Conservation (phyloP, 2,797 vertebrate genomes). For the Enteromius fasciolatus region DNA sequence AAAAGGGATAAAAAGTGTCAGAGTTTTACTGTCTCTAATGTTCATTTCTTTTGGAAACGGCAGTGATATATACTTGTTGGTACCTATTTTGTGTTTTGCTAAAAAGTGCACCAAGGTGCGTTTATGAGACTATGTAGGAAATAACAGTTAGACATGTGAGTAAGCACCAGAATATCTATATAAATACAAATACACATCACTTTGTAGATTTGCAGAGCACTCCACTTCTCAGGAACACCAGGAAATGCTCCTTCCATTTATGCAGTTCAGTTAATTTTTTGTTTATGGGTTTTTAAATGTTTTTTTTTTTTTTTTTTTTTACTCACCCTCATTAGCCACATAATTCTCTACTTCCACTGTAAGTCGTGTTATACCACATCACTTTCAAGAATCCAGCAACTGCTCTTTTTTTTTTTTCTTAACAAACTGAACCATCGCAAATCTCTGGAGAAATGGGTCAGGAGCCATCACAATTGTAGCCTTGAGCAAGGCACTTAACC, state of each 20-base stretch:
- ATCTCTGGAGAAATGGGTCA: background rate
- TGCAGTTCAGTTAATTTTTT: background rate
- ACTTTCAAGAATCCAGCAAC: background rate
- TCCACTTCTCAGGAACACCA: background rate
- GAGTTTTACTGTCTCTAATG: no score
- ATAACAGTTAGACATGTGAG: background rate
- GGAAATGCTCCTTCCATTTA: background rate
- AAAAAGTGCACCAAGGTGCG: no score
- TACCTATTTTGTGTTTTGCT: no score
- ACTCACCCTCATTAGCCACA: background rate
- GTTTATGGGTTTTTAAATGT: no score
- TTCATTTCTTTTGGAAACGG: no score
- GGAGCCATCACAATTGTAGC: background rate
- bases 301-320: no score
- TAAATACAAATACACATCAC: conserved; percentile 13
- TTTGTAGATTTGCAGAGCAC: background rate
- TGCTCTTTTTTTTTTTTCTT: background rate
- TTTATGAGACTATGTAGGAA: no score
- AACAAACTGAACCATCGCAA: background rate
- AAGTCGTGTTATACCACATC: background rate
- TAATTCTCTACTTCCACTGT: no score
- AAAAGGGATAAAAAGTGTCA: no score
- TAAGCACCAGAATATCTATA: background rate
- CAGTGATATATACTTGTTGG: no score
- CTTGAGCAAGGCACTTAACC: conserved; percentile 12